Evolutionary conservation across 2,888 invertebrate genomes (phyloP), one percentile per base, ranked within the genome.

Genomic region (Ornithoptera alexandrae): DNA sequence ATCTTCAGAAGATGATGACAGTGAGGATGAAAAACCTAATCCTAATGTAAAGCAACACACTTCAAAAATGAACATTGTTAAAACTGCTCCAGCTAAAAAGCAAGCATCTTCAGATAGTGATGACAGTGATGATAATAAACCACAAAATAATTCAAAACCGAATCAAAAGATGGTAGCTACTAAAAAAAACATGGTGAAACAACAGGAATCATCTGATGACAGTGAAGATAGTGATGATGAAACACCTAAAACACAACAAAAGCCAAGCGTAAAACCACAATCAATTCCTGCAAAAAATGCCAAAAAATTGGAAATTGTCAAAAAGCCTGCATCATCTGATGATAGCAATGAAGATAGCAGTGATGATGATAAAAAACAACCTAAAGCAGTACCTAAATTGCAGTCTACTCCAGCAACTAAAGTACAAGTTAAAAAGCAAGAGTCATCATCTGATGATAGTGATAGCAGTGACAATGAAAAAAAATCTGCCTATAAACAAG

Each of bases 121-220:
- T 17, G 46, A 15, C 7, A 60, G 59, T 30, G 30, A 30, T 30
- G 59, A 61, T 39, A 20, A 61, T 18, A 36, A 61, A 42, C 12
- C 61, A 2, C 39, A 61, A 30, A 30, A 20, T 1, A 39, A 12
- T 18, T 12, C 22, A 61, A 61, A 61, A 7, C 10, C 61, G 20
- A 60, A 36, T 60, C 61, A 61, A 61, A 10, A 7, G 5, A 61
- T 42, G n/a, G 12, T 36, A 17, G 39, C 10, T 36, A n/a, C 10
- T 20, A 2, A 17, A 6, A 36, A 39, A 61, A 61, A 39, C 20
- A 6, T 10, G n/a, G 18, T 20, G n/a, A 62, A 79, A 71, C 62
- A n/a, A 63, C 78, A 81, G 58, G 81, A 82, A 2, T 85, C 91
- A 20, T 84, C 84, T 24, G 81, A 81, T 24, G 87, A 87, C 61